These are phyloP conservation scores for Drosophila kanapiae DNA, from an alignment of 1,140 invertebrate genomes.

Conservation along the genomic window DNA sequence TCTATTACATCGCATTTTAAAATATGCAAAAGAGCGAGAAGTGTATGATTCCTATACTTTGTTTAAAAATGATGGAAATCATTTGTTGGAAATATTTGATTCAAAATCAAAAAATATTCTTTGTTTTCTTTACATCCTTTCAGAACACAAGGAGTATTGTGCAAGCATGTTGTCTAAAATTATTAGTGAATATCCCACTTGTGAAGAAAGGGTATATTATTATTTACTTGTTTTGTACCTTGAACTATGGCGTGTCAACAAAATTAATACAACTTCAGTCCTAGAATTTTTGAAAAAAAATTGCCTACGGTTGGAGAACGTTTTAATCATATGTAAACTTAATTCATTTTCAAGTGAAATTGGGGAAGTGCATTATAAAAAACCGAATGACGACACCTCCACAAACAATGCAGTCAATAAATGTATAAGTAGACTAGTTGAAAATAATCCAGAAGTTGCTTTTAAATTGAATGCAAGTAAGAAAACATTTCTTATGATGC, in stretches of 20 bases:
- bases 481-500: slow-evolving; percentile 49
- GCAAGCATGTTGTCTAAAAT: slow-evolving; percentile 25
- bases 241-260: slow-evolving; percentile 36
- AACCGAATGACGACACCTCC: background rate
- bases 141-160: slow-evolving; percentile 37
- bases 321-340: slow-evolving; percentile 45
- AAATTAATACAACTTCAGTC: slow-evolving; percentile 32
- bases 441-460: slow-evolving; percentile 21
- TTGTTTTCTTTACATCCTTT: slow-evolving; percentile 53
- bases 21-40: slow-evolving; percentile 36
- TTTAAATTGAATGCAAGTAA: slow-evolving; percentile 8
- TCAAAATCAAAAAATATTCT: slow-evolving; percentile 38
- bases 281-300: slow-evolving; percentile 38
- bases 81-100: slow-evolving; percentile 10
- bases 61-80: slow-evolving; percentile 18
- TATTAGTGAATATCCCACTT: slow-evolving; percentile 10
- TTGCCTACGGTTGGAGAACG: slow-evolving; percentile 34
- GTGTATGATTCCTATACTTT: slow-evolving; percentile 1
- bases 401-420: slow-evolving; percentile 5
- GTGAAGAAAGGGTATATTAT: slow-evolving; percentile 37
- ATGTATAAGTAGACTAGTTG: slow-evolving; percentile 13
- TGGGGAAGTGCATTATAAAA: slow-evolving; percentile 1
- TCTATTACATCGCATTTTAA: slow-evolving; percentile 34
- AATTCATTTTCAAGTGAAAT: slow-evolving; percentile 34
- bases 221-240: slow-evolving; percentile 56